phyloP scores from a whole-genome alignment of 1,140 invertebrate species.

The Delia radicum region DNA sequence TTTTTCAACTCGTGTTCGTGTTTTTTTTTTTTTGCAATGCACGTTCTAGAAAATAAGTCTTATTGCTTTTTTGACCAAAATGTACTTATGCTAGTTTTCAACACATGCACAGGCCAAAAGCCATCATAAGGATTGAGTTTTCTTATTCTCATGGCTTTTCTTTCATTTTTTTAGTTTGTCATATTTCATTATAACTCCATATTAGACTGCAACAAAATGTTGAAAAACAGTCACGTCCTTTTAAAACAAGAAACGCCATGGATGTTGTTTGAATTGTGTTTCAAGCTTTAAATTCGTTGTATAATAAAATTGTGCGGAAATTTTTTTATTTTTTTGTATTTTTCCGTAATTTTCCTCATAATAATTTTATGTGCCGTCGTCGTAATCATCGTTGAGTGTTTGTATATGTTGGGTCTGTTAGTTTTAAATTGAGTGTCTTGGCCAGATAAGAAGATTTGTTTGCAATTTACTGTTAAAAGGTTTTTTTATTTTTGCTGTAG shows the following conservation, averaged over 20 bases:
- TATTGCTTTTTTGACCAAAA: neutral
- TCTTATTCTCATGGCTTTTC: neutral
- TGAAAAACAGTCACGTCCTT: neutral
- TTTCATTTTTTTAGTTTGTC: no score
- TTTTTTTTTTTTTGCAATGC: neutral
- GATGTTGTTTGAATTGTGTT: neutral
- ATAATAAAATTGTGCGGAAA: no score
- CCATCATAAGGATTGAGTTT: neutral
- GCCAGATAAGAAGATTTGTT: neutral
- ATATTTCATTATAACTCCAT: neutral
- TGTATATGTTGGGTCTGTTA: neutral
- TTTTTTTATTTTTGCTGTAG: neutral
- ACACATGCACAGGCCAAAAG: neutral
- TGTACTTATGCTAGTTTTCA: neutral
- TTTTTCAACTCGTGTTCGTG: neutral
- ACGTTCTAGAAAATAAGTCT: neutral
- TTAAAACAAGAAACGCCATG: neutral
- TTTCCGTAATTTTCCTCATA: neutral
- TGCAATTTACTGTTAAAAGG: neutral
- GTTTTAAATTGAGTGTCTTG: neutral
- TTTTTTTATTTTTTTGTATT: neutral
- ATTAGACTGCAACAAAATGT: neutral
- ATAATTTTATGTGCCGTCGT: neutral
- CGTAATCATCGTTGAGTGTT: neutral
- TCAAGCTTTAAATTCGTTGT: neutral